Conservation (phyloP, 2,888 invertebrate genomes). For the Dorcus parallelipipedus region DNA sequence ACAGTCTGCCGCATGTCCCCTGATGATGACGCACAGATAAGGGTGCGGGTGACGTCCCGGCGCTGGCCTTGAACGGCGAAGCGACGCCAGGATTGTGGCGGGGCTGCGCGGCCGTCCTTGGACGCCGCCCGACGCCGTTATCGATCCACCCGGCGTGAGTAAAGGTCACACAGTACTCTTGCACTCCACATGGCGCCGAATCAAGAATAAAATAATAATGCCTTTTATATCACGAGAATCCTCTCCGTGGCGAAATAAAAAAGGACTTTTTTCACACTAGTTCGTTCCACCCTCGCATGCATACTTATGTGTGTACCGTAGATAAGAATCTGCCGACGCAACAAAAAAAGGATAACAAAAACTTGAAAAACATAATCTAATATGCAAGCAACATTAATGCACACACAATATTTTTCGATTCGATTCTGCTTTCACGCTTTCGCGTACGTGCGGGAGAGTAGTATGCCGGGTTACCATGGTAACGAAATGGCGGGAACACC, state of each 20-base stretch:
- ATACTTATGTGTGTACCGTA: too few relatives aligned
- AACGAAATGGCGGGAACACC: constrained; percentile 25
- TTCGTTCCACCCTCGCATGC: too few relatives aligned
- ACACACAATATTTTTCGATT: too few relatives aligned
- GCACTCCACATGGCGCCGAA: constrained; percentile 8
- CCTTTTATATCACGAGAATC: too few relatives aligned
- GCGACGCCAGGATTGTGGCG: constrained; percentile 26
- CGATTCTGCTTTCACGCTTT: too few relatives aligned
- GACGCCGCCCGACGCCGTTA: constrained; percentile 35
- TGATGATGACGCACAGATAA: constrained; percentile 21
- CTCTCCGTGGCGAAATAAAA: too few relatives aligned
- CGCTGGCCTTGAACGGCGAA: constrained; percentile 29
- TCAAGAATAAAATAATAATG: too few relatives aligned
- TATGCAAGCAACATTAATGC: too few relatives aligned
- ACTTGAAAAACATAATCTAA: too few relatives aligned
- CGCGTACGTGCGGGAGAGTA: constrained; percentile 12
- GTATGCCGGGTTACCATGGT: constrained; percentile 20
- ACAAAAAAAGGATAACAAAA: too few relatives aligned
- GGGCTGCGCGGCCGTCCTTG: constrained; percentile 33
- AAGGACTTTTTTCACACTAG: too few relatives aligned
- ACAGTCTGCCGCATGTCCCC: constrained; percentile 6
- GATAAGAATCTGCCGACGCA: too few relatives aligned
- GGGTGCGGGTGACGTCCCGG: constrained; percentile 19
- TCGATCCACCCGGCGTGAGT: constrained; percentile 27
- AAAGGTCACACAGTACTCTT: constrained; percentile 29